Percentiles rank a stretch among this genome's conserved stretches.
phyloP scores from a whole-genome alignment of 2,797 vertebrate genomes.

The Phyllotis vaccarum region DNA sequence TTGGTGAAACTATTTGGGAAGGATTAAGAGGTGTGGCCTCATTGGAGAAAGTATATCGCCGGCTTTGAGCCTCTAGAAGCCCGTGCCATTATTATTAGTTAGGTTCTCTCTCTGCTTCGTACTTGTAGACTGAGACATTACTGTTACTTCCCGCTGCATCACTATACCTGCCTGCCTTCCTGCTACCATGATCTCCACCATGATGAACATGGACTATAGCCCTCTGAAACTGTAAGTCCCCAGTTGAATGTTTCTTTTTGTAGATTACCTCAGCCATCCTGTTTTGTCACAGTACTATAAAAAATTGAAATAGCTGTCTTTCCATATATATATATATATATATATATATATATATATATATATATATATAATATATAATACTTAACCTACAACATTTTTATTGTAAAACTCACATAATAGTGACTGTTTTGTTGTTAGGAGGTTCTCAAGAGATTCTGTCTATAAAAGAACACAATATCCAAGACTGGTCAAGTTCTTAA shows the following conservation, averaged over 20 bases:
- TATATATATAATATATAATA: not conserved
- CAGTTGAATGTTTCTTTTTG: not conserved
- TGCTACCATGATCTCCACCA: not conserved
- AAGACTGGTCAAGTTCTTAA: not conserved
- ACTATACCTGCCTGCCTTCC: not conserved
- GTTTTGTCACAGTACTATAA: not conserved
- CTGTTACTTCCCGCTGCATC: not conserved
- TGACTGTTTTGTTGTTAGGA: not conserved
- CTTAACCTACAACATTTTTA: not conserved
- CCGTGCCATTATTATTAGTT: not conserved
- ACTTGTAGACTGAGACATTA: not conserved
- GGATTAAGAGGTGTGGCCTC: not conserved
- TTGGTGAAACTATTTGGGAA: not conserved
- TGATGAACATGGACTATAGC: not conserved
- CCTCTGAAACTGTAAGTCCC: not conserved
- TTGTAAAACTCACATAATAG: not conserved
- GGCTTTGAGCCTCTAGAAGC: not conserved
- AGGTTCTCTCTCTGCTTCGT: not conserved
- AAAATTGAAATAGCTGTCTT: not conserved
- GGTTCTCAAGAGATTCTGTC: not conserved
- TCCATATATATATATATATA: not conserved
- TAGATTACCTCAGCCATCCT: not conserved
- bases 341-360: not conserved
- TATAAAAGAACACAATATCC: not conserved
- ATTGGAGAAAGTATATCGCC: not conserved